Base-by-base conservation (phyloP, 2,888 invertebrate genomes). In the Diaphora mendica region DNA sequence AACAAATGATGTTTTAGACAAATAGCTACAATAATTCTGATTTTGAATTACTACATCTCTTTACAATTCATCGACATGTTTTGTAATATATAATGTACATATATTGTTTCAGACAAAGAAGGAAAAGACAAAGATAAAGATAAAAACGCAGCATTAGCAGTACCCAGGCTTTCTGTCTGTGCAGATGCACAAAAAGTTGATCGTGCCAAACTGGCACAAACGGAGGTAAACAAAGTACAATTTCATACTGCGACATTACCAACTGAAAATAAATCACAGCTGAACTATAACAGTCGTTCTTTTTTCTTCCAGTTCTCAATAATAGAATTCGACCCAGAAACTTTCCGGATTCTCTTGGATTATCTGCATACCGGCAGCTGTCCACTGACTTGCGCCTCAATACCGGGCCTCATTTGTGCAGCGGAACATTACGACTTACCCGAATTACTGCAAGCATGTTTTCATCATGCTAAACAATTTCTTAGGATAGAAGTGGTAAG, bases 171-270 rank as follows among this genome's bases (percentile, higher is more conserved):
- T 74, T 98, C 98, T 80, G 98, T 99, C 72, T 99, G 99, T 93
- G 99, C 99, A 9, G 98, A 99, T 90, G 98, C 98, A 79, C 99
- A 99, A 91, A 99, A 99, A 96, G 98, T 99, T 35, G 99, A 99
- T 92, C 96, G 98, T 80, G 97, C 98, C 77, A 99, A 99, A 94
- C 95, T 99, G 78, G 98, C 98, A 71, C 99, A 99, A 95, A 98
- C 98, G 82, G 99, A 99, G 96, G 97, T 97, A 90, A 89, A 68
- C 55, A 68, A 71, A n/a, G 74, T 11, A 65, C 44, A 48, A 64
- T 66, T 44, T 67, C 30, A 59, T 26, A 62, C 30, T 35, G n/a
- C 39, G 62, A 35, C 42, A 44, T 13, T 30, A 39, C 3, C 15
- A 15, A 62, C 4, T 39, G 30, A 55, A 44, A 59, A 51, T 66